A percentile compares a stretch with the other conserved stretches of the same genome.
Evolutionary conservation across 2,113 vertebrate genomes (phyloP).

Genomic region (Oenanthe oenanthe): DNA sequence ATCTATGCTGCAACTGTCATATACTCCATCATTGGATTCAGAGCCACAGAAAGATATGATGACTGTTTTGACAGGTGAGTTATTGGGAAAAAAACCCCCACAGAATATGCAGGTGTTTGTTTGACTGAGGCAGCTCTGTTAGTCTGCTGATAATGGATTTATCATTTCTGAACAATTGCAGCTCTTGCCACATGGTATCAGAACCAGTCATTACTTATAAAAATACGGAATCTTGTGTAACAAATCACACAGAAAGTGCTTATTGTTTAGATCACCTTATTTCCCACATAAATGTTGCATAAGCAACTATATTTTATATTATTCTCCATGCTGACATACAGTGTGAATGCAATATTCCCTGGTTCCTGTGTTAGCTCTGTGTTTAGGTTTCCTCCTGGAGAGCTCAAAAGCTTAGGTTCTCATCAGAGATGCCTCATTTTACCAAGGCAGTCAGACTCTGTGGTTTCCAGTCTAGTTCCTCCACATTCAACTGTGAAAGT

Average conservation of each 20-base stretch:
- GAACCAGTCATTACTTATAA: neutral
- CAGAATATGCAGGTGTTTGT: neutral
- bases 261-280: neutral
- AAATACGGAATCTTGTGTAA: neutral
- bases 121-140: neutral
- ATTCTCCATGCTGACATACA: neutral
- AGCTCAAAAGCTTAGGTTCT: neutral
- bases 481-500: neutral
- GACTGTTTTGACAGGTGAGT: slow-evolving; percentile 82
- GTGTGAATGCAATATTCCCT: neutral
- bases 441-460: neutral
- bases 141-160: neutral
- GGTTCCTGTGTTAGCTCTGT: neutral
- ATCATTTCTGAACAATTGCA: neutral
- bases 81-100: neutral
- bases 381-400: neutral
- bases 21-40: slow-evolving; percentile 97
- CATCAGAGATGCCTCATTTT: neutral
- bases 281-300: neutral
- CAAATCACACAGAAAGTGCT: neutral
- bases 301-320: neutral
- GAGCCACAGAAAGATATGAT: slow-evolving; percentile 87
- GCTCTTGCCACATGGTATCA: neutral
- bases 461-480: neutral
- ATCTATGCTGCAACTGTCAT: slow-evolving; percentile 91